phyloP scores from a whole-genome alignment of 2,113 vertebrate species.

The Phrynocephalus versicolor region DNA sequence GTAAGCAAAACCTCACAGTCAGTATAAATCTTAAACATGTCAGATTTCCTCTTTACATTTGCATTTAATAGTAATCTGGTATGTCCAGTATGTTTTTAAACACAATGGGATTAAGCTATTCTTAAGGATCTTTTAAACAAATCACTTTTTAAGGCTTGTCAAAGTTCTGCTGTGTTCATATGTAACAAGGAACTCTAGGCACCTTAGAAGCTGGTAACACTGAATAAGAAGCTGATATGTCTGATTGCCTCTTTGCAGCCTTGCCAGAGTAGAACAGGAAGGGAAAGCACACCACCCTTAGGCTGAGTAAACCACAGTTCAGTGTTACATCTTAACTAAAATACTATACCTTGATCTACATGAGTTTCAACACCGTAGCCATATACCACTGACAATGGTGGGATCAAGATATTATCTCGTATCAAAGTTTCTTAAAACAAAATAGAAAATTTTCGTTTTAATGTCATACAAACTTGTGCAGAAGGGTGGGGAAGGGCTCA shows the following conservation, averaged over 20 bases:
- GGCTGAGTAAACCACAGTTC: neutral
- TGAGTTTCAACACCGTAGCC: neutral
- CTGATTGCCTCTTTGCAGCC: neutral
- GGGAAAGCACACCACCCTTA: neutral
- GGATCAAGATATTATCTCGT: neutral
- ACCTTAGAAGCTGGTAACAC: neutral
- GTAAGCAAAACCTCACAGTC: no score
- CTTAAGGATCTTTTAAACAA: neutral
- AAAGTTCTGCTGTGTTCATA: neutral
- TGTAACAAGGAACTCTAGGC: neutral
- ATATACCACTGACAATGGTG: neutral
- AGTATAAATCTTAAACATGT: neutral
- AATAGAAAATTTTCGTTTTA: conserved; percentile 26
- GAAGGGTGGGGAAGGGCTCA: neutral
- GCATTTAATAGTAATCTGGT: neutral
- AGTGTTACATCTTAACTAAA: neutral
- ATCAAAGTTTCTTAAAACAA: conserved; percentile 30
- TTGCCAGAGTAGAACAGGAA: neutral
- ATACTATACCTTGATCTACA: neutral
- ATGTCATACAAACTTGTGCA: neutral
- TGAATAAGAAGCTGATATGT: no score
- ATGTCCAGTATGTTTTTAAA: neutral
- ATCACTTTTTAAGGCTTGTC: neutral
- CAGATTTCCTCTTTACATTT: neutral
- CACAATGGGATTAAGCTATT: neutral